Evolutionary conservation across 2,888 invertebrate species (phyloP).

Genomic region (Caenorhabditis becei): DNA sequence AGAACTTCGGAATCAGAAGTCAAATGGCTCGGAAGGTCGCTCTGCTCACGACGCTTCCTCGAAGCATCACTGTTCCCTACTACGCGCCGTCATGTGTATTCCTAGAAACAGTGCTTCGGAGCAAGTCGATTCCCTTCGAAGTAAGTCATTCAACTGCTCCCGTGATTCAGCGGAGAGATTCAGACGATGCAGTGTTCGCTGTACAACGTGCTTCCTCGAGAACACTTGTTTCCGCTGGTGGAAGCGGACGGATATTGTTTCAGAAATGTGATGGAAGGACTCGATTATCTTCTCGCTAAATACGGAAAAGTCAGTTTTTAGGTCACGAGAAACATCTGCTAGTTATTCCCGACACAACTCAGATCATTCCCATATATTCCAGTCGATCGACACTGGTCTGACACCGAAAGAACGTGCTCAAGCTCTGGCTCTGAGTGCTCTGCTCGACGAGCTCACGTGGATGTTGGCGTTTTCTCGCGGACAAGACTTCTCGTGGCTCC

Average conservation of each 20-base stretch:
- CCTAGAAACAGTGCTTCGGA: conserved; percentile 56
- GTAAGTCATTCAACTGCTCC: conserved; percentile 3
- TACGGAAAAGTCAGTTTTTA: conserved; percentile 40
- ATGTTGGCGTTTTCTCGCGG: conserved; percentile 61
- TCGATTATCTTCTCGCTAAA: conserved; percentile 53
- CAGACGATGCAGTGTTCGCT: conserved; percentile 60
- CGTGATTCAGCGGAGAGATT: neutral
- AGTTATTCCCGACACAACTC: neutral
- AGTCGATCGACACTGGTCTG: conserved; percentile 53
- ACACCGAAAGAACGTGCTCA: conserved; percentile 56
- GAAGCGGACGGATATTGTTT: conserved; percentile 48
- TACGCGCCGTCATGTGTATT: conserved; percentile 57
- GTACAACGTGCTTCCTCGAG: conserved; percentile 56
- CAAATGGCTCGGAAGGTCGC: conserved; percentile 41
- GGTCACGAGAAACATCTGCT: neutral
- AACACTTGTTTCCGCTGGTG: conserved; percentile 56
- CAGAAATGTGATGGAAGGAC: conserved; percentile 59
- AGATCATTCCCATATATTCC: too few species aligned
- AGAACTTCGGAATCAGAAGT: neutral
- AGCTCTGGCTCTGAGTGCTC: conserved; percentile 54
- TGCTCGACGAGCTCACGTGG: conserved; percentile 59
- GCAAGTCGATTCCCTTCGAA: conserved; percentile 51
- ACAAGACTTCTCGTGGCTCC: conserved; percentile 53
- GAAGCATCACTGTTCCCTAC: conserved; percentile 51
- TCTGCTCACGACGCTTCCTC: conserved; percentile 50